Conservation (phyloP, 2,113 vertebrate species). For the Sterna hirundo region DNA sequence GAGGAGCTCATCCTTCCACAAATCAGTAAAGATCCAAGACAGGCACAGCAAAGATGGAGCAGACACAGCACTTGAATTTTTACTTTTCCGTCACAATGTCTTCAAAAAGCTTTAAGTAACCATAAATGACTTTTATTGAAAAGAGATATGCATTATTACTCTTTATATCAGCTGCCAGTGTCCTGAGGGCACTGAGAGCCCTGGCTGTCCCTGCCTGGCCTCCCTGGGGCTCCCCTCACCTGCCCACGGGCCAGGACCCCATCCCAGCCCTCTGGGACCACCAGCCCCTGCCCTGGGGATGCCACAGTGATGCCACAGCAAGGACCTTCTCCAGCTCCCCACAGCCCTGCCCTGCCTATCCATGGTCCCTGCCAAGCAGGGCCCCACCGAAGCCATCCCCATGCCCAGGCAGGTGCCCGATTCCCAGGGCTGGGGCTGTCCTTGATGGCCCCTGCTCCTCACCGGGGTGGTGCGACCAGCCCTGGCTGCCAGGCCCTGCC, state of each 20-base stretch:
- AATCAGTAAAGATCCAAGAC: neutral
- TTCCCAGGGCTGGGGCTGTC: neutral
- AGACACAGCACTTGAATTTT: neutral
- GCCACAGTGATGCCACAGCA: neutral
- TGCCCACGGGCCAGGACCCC: neutral
- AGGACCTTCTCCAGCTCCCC: neutral
- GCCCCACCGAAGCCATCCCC: fast-evolving
- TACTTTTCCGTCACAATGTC: neutral
- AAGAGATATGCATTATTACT: neutral
- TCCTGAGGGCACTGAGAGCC: neutral
- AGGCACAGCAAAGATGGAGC: neutral
- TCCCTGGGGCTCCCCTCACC: neutral
- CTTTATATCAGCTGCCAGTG: neutral
- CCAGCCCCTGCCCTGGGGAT: neutral
- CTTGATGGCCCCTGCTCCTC: neutral
- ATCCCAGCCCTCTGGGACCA: neutral
- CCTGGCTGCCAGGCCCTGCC: neutral
- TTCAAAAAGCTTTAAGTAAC: neutral
- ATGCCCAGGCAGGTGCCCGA: neutral
- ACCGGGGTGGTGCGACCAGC: neutral
- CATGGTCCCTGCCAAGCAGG: neutral
- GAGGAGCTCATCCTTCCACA: neutral
- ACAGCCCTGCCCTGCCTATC: neutral
- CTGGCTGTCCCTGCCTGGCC: neutral
- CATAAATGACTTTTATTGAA: neutral